These are phyloP conservation scores for Synanthedon andrenaeformis DNA, from an alignment of 2,888 invertebrate genomes.

Conservation along the genomic window DNA sequence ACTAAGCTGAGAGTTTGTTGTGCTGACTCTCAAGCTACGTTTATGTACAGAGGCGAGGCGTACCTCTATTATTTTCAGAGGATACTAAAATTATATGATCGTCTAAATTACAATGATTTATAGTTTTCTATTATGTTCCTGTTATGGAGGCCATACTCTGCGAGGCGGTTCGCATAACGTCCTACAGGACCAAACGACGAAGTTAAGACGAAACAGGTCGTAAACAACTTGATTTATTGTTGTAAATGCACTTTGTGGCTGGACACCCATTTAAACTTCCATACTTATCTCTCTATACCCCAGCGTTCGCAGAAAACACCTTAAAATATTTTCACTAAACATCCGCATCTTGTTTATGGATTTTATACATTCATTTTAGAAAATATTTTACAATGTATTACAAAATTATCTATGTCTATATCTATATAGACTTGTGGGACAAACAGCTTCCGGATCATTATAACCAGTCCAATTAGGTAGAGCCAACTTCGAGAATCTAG, in stretches of 20 bases:
- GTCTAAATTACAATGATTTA: conserved; percentile 39
- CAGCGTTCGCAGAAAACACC: not conserved
- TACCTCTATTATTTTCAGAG: not conserved
- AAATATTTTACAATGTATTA: too few relatives aligned
- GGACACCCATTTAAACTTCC: conserved; percentile 33
- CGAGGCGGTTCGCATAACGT: conserved; percentile 7
- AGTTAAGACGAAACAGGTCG: conserved; percentile 14
- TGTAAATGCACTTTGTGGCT: conserved; percentile 26
- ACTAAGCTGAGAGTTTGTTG: too few relatives aligned
- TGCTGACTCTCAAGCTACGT: too few relatives aligned
- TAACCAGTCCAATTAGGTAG: too few relatives aligned
- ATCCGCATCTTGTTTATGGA: not conserved
- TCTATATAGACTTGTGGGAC: too few relatives aligned
- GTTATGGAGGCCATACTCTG: conserved; percentile 19
- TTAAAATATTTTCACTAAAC: not conserved
- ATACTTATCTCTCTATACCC: conserved; percentile 11
- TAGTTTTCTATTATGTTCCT: conserved; percentile 21
- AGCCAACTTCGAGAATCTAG: too few relatives aligned
- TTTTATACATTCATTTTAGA: not conserved
- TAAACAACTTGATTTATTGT: conserved; percentile 45
- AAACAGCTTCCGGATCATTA: too few relatives aligned
- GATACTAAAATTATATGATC: not conserved
- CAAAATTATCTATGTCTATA: too few relatives aligned
- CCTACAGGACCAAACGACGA: not conserved
- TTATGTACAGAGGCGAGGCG: too few relatives aligned